Evolutionary conservation across 2,888 invertebrate genomes (phyloP).

Genomic region (Himalopsyche japonica): DNA sequence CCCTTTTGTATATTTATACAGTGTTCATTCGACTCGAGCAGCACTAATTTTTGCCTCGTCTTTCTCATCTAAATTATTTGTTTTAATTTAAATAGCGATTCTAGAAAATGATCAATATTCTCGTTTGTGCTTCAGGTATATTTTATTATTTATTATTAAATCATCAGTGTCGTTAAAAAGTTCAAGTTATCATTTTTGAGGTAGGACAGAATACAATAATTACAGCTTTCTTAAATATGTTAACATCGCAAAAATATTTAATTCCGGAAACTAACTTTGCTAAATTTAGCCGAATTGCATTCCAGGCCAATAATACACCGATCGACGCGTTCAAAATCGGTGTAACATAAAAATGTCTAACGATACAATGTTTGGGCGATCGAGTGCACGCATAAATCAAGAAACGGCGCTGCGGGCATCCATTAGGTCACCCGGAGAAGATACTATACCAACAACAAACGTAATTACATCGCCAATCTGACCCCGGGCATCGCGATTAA

Average conservation of each 20-base stretch:
- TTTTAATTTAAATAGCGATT: too few relatives aligned
- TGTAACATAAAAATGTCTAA: conserved; percentile 1
- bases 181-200: too few relatives aligned
- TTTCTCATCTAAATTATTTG: too few relatives aligned
- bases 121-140: too few relatives aligned
- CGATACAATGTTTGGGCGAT: conserved; percentile 3
- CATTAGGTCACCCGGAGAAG: conserved; percentile 33
- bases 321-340: background rate
- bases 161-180: too few relatives aligned
- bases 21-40: too few relatives aligned
- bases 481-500: conserved; percentile 18
- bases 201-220: too few relatives aligned
- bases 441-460: conserved; percentile 29
- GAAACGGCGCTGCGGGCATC: conserved; percentile 12
- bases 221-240: background rate
- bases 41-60: too few relatives aligned
- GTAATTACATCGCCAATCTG: conserved; percentile 28
- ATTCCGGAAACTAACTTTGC: background rate
- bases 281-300: background rate
- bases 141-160: too few relatives aligned
- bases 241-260: background rate
- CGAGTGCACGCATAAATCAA: conserved; percentile 28
- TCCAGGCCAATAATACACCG: background rate
- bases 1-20: too few relatives aligned
- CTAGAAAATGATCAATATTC: too few relatives aligned